Conservation (phyloP, 2,888 invertebrate genomes). For the Aporophyla nigra region DNA sequence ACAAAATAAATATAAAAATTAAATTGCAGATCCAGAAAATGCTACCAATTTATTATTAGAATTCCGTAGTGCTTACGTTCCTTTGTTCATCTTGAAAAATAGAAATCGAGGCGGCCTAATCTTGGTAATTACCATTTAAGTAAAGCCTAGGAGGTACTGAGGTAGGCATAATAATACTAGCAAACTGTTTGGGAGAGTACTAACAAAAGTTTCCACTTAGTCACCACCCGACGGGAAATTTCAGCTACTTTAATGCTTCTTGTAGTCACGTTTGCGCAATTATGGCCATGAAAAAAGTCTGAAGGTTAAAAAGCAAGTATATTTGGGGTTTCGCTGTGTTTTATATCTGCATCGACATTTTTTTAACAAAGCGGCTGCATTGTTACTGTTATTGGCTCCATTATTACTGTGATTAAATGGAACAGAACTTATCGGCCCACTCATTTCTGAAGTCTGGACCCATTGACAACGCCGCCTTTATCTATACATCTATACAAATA, state of each 20-base stretch:
- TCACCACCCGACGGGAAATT: slow-evolving; percentile 50
- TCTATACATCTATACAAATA: too few species aligned
- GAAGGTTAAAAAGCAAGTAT: slow-evolving; percentile 36
- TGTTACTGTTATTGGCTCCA: slow-evolving; percentile 21
- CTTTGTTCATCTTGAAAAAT: slow-evolving; percentile 31
- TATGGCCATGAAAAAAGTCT: slow-evolving; percentile 50
- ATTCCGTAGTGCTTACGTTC: slow-evolving; percentile 7
- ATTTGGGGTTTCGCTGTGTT: slow-evolving; percentile 22
- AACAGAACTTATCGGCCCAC: slow-evolving; percentile 38
- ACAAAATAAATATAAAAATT: slow-evolving; percentile 10
- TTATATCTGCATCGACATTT: slow-evolving; percentile 18
- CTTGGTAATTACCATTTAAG: slow-evolving; percentile 31
- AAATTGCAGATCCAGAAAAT: slow-evolving; percentile 11
- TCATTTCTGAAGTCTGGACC: slow-evolving; percentile 26
- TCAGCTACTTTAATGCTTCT: slow-evolving; percentile 54
- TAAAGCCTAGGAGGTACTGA: slow-evolving; percentile 1
- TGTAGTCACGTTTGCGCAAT: slow-evolving; percentile 59
- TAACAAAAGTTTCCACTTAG: slow-evolving; percentile 64
- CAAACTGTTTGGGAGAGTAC: slow-evolving; percentile 38
- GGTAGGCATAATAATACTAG: slow-evolving; percentile 18
- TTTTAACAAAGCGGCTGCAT: slow-evolving; percentile 20
- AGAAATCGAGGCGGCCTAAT: slow-evolving; percentile 10
- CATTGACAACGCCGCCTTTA: slow-evolving; percentile 50
- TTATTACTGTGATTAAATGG: slow-evolving; percentile 33
- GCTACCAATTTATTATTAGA: slow-evolving; percentile 31